These are phyloP conservation scores for Apodemia mormo DNA, from an alignment of 2,888 invertebrate genomes.

Conservation along the genomic window DNA sequence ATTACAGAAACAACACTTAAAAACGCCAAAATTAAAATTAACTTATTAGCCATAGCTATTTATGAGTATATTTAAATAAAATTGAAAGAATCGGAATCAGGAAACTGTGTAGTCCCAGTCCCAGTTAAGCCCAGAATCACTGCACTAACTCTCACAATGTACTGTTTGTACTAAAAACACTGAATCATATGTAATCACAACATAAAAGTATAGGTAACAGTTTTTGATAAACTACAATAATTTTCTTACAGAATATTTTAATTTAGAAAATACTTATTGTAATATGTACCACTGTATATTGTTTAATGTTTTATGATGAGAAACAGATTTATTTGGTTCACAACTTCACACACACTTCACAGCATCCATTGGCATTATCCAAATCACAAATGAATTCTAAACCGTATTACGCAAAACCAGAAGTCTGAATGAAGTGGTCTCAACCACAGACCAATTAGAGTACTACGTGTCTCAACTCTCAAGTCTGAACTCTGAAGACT, in stretches of 20 bases:
- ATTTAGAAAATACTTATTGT: neutral
- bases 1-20: constrained; percentile 63
- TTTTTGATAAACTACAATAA: neutral
- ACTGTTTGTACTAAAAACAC: constrained; percentile 1
- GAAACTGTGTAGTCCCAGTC: neutral
- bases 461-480: too few species aligned
- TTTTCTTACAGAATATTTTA: neutral
- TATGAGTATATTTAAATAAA: neutral
- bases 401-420: too few species aligned
- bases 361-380: too few species aligned
- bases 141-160: neutral
- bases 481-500: too few species aligned
- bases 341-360: too few species aligned
- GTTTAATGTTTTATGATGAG: neutral
- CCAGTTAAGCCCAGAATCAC: neutral
- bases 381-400: too few species aligned
- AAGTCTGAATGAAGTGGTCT: too few species aligned
- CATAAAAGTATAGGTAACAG: neutral
- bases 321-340: neutral
- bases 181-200: neutral
- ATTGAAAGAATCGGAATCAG: neutral
- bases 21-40: constrained; percentile 57
- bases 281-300: neutral
- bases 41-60: constrained; percentile 60
- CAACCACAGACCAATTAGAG: too few species aligned